These are phyloP conservation scores for Teleopsis dalmanni DNA, from an alignment of 1,140 invertebrate genomes.

Conservation along the genomic window DNA sequence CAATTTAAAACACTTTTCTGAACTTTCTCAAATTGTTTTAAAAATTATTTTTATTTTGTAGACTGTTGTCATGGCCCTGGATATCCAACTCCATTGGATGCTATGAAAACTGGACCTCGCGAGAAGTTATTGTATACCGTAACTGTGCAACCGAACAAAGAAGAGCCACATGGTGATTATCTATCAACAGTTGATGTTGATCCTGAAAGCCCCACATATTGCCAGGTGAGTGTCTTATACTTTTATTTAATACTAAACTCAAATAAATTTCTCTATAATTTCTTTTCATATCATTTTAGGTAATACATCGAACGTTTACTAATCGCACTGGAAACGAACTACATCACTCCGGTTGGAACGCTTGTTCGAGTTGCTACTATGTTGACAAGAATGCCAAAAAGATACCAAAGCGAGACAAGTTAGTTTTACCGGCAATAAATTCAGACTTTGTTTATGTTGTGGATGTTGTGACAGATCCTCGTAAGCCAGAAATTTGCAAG, in stretches of 20 bases:
- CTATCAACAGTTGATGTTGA: conserved; percentile 87
- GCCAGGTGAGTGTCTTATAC: conserved; percentile 55
- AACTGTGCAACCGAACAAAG: conserved; percentile 68
- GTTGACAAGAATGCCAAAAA: conserved; percentile 46
- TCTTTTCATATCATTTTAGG: conserved; percentile 49
- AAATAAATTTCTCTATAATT: neutral
- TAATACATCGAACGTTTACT: conserved; percentile 77
- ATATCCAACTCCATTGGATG: conserved; percentile 70
- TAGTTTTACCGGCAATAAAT: conserved; percentile 76
- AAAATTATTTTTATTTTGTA: conserved; percentile 6
- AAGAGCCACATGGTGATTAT: conserved; percentile 68
- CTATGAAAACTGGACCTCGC: conserved; percentile 67
- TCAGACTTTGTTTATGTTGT: conserved; percentile 82
- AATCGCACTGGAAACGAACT: conserved; percentile 78
- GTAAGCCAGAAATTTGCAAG: conserved; percentile 51
- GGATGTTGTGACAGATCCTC: conserved; percentile 66
- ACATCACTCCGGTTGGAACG: conserved; percentile 94
- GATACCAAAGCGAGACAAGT: conserved; percentile 59
- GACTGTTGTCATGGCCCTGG: conserved; percentile 57
- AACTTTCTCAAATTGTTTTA: no score
- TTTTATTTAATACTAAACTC: neutral
- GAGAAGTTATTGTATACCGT: conserved; percentile 83
- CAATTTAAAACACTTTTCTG: no score
- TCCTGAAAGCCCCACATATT: conserved; percentile 76
- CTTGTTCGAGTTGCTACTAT: conserved; percentile 81